Conservation (phyloP, 2,888 invertebrate species). For the Priocnemis perturbator region DNA sequence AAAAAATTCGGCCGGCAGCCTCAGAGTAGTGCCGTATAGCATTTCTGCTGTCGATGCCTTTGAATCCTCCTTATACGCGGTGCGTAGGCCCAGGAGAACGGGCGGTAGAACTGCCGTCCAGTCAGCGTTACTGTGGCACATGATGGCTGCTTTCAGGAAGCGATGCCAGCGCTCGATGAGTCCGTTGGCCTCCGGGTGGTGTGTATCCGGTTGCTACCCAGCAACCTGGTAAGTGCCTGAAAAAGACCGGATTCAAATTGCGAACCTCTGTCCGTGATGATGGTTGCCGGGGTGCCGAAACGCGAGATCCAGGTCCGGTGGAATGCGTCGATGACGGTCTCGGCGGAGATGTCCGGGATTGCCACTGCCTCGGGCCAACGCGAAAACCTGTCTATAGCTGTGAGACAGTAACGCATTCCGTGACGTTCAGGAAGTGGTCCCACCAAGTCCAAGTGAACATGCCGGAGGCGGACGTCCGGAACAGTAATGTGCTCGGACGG, state of each 20-base stretch:
- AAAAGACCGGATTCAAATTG: background rate
- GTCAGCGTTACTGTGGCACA: constrained; percentile 6
- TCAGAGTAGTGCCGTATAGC: constrained; percentile 15
- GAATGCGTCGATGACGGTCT: background rate
- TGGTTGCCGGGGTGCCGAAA: background rate
- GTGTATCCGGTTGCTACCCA: background rate
- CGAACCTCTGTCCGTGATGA: background rate
- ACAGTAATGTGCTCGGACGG: constrained; percentile 10
- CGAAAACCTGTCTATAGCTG: background rate
- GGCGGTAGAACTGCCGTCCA: constrained; percentile 48
- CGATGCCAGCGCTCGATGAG: background rate
- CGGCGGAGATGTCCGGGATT: background rate
- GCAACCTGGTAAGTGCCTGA: background rate
- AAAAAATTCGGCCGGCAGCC: constrained; percentile 36
- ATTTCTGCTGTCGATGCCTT: constrained; percentile 23
- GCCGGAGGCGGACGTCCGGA: constrained; percentile 63
- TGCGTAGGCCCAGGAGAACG: constrained; percentile 30
- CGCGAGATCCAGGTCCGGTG: background rate
- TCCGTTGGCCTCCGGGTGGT: background rate
- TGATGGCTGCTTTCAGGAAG: background rate
- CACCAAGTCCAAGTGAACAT: constrained; percentile 74
- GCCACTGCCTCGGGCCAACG: background rate
- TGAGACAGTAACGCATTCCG: background rate
- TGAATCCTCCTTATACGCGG: constrained; percentile 6
- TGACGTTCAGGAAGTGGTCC: constrained; percentile 44